Evolutionary conservation across 2,797 vertebrate genomes (phyloP).

Genomic region (Acanthis flammea): DNA sequence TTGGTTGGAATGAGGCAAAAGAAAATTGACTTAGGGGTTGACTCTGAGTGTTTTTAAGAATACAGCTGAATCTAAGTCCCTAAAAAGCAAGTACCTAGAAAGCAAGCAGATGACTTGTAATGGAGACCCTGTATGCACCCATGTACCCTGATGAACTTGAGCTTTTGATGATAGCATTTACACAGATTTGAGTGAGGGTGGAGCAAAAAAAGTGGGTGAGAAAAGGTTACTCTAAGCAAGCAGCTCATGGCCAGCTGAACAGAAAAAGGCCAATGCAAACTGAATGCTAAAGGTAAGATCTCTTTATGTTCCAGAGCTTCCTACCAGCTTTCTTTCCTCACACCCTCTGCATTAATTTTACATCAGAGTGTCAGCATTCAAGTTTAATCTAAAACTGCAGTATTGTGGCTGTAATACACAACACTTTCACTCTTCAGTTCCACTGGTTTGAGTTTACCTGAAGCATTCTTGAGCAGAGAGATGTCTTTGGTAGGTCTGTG

Average conservation of each 20-base stretch:
- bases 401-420: neutral
- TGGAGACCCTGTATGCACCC: neutral
- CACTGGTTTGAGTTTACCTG: neutral
- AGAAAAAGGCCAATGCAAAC: neutral
- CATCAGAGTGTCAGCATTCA: neutral
- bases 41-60: neutral
- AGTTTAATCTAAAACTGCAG: neutral
- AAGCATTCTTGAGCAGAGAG: neutral
- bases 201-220: neutral
- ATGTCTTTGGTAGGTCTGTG: neutral
- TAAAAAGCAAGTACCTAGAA: neutral
- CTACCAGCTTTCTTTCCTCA: neutral
- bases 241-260: neutral
- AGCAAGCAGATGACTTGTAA: neutral
- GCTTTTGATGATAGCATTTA: neutral
- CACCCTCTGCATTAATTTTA: neutral
- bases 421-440: neutral
- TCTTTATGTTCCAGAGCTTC: neutral
- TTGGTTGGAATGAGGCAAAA: neutral
- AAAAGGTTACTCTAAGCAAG: neutral
- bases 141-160: neutral
- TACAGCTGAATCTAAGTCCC: neutral
- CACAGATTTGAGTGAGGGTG: neutral
- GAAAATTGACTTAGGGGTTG: neutral
- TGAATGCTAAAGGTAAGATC: neutral